Evolutionary conservation across 1,140 invertebrate species (phyloP), one percentile per base, ranked within the genome.

Genomic region (Drosophila littoralis): DNA sequence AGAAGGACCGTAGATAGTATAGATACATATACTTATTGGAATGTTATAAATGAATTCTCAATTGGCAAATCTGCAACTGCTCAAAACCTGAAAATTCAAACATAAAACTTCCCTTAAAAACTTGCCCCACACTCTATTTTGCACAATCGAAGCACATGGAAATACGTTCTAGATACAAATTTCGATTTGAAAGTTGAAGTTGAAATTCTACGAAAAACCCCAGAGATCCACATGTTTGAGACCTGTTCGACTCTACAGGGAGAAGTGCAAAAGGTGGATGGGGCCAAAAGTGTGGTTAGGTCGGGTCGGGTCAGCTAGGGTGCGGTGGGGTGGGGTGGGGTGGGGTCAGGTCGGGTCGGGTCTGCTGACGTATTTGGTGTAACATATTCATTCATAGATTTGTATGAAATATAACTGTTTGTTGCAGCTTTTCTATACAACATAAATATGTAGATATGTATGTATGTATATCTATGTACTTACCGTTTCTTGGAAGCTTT

Each of bases 401-500:
- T 33, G 2, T 9, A 35, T 51, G 9, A 33, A 33, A 33, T 46
- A 8, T 17, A 10, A 45, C 28, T 45, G 12, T 15, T 57, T 57
- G 17, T 22, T 66, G 52, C 17, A 57, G 15, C 35, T 66, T 35
- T 15, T 28, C 22, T 28, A 8, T 15, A 28, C 6, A 10, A 3
- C n/a, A 46, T 7, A 33, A 5, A 12, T 42, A 43, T 9, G 0
- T 13, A 43, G 2, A 9, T 32, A 7, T 38, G 3, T 54, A 13
- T 38, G 0, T 33, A n/a, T 40, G 42, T 48, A 57, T 42, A 22
- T n/a, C 1, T 55, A 32, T 32, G 4, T 32, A 68, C 70, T 73
- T 45, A 73, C 70, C 70, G 51, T 51, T 75, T 71, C 58, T 75
- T 57, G 46, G 52, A 70, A 75, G 46, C 51, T 75, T 63, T 58